Evolutionary conservation across 2,888 invertebrate species (phyloP).

Genomic region (Trichacis sp.): DNA sequence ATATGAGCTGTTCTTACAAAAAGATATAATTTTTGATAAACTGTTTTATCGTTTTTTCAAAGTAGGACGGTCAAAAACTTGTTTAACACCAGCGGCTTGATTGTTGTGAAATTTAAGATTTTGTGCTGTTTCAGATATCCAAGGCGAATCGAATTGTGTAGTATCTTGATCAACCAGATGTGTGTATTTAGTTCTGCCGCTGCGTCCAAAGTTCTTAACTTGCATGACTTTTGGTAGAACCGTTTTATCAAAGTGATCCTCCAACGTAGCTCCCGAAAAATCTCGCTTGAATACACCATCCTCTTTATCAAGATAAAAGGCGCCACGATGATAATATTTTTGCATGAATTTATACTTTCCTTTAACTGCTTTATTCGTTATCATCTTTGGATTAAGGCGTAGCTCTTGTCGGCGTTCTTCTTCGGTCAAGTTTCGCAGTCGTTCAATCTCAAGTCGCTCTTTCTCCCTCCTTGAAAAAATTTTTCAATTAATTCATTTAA

Average conservation of each 20-base stretch:
- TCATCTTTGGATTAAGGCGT: constrained; percentile 88
- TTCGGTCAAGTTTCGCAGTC: constrained; percentile 93
- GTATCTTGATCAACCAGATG: constrained; percentile 99
- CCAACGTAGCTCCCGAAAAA: constrained; percentile 94
- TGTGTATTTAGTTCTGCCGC: constrained; percentile 98
- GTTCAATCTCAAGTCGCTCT: constrained; percentile 89
- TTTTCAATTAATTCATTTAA: no score
- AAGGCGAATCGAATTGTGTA: constrained; percentile 96
- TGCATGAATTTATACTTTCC: constrained; percentile 99
- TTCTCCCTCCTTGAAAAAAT: constrained; percentile 80
- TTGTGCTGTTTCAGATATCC: constrained; percentile 92
- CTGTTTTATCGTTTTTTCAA: constrained; percentile 72
- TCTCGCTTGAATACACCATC: constrained; percentile 92
- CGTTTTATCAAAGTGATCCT: constrained; percentile 99
- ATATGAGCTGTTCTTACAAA: no score
- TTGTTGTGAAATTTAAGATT: constrained; percentile 88
- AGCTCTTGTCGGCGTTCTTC: constrained; percentile 93
- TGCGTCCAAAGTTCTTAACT: constrained; percentile 99
- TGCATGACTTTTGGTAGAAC: constrained; percentile 99
- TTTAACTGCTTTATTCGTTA: constrained; percentile 95
- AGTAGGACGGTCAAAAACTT: constrained; percentile 90
- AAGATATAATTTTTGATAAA: no score
- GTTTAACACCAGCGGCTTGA: constrained; percentile 93
- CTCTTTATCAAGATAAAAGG: constrained; percentile 96
- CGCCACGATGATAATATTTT: constrained; percentile 99